Conservation (phyloP, 2,888 invertebrate genomes). For the Noctua fimbriata region DNA sequence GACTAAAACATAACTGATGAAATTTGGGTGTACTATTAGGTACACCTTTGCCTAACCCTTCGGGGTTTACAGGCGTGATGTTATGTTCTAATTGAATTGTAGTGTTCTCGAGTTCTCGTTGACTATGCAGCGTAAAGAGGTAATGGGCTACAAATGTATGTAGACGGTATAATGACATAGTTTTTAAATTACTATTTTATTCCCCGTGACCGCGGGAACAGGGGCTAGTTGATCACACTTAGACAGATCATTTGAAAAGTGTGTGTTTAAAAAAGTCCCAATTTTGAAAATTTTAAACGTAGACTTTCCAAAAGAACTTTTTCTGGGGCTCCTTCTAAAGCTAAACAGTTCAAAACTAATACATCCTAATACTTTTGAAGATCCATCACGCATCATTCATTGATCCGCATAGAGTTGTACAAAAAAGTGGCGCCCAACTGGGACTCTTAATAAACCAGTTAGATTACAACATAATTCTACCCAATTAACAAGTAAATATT, state of each 20-base stretch:
- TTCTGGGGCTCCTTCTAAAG: neutral
- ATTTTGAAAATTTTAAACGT: neutral
- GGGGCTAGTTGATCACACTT: neutral
- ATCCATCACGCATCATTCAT: slow-evolving; percentile 21
- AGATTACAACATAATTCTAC: slow-evolving; percentile 16
- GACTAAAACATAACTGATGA: no score
- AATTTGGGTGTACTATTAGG: no score
- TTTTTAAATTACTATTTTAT: neutral
- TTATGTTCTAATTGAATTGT: neutral
- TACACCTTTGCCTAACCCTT: neutral
- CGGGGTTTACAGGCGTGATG: neutral
- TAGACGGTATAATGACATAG: neutral
- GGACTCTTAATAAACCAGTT: slow-evolving; percentile 27
- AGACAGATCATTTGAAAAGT: neutral
- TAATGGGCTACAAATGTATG: neutral
- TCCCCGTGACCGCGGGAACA: neutral
- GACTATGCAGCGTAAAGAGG: slow-evolving; percentile 6
- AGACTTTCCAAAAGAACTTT: neutral
- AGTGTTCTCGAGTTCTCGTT: slow-evolving; percentile 16
- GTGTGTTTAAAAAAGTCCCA: neutral
- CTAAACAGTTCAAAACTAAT: neutral
- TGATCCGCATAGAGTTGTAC: slow-evolving; percentile 25
- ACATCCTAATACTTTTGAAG: neutral
- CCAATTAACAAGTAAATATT: slow-evolving; percentile 15
- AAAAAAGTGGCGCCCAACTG: slow-evolving; percentile 66